Base-by-base conservation (phyloP, 2,888 invertebrate species). In the Xylophagus ater region DNA sequence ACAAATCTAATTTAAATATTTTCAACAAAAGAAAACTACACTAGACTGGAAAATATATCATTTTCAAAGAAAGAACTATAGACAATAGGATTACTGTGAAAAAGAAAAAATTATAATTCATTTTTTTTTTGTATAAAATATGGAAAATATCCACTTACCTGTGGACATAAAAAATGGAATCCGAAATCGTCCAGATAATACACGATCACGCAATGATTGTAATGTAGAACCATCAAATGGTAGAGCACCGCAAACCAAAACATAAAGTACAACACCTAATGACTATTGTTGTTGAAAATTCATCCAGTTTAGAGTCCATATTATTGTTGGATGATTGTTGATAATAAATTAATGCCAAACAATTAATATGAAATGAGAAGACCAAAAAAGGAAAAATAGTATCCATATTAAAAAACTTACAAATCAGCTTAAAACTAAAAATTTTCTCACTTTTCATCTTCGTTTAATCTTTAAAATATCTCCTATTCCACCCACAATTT, bases 151-250 rank as follows among this genome's bases (percentile, higher is more conserved):
- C 40, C 31, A 57, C 73, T 73, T 66, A 90, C 92, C 90, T 71
- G 86, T 84, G 58, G 92, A 92, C 90, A 96, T 93, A 70, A 93
- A 96, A 70, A 88, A 96, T 41, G 96, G 96, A 66, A 96, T 92
- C 60, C 94, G 76, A 71, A 94, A 94, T 63, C 90, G 75, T 46
- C 96, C 96, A 39, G 89, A 88, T 34, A 96, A 74, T 44, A 96
- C 94, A 48, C 93, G 74, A 70, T 88, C 89, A 53, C 93, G 72
- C 48, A 96, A 72, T 41, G 85, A 83, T 62, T 89, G 92, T 44
- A 96, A 73, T 39, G 89, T 92, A 54, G 87, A 85, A 48, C 93
- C 93, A 66, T 96, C 94, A 65, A 96, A 96, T 26, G 96, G 96
- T 53, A 96, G 70, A 45, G 92, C 88, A 40, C 94, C 96, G 61